Evolutionary conservation across 2,888 invertebrate genomes (phyloP).

Genomic region (Lithosia quadra): DNA sequence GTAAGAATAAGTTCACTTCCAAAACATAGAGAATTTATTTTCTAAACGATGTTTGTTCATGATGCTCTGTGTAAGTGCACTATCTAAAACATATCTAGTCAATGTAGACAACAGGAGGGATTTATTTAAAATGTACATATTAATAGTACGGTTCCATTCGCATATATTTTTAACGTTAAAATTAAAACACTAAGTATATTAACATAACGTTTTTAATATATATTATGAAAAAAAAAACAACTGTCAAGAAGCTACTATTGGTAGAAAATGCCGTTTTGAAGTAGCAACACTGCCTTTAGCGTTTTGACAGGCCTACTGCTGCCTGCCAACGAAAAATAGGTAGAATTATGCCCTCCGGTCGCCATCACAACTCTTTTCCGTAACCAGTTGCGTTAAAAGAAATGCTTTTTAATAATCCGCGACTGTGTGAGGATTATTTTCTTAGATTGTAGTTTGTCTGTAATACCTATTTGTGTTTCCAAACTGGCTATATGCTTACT

Average conservation of each 20-base stretch:
- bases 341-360: neutral
- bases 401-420: neutral
- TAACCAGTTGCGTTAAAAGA: neutral
- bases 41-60: conserved; percentile 72
- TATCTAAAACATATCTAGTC: conserved; percentile 86
- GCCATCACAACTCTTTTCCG: neutral
- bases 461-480: too few species aligned
- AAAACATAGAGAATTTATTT: conserved; percentile 80
- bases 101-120: conserved; percentile 77
- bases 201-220: conserved; percentile 51
- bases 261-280: conserved; percentile 38
- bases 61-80: conserved; percentile 73
- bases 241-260: conserved; percentile 17
- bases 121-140: conserved; percentile 77
- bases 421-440: too few species aligned
- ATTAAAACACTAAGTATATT: conserved; percentile 58
- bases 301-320: conserved; percentile 5
- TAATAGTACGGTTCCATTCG: conserved; percentile 72
- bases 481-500: too few species aligned
- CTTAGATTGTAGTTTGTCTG: too few species aligned
- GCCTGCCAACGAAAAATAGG: neutral
- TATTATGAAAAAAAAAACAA: conserved; percentile 30
- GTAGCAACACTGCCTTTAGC: conserved; percentile 25
- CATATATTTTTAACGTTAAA: conserved; percentile 80
- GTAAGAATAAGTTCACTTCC: conserved; percentile 77